These are phyloP conservation scores for Leptopilina boulardi DNA, from an alignment of 1,140 invertebrate species.

Conservation along the genomic window DNA sequence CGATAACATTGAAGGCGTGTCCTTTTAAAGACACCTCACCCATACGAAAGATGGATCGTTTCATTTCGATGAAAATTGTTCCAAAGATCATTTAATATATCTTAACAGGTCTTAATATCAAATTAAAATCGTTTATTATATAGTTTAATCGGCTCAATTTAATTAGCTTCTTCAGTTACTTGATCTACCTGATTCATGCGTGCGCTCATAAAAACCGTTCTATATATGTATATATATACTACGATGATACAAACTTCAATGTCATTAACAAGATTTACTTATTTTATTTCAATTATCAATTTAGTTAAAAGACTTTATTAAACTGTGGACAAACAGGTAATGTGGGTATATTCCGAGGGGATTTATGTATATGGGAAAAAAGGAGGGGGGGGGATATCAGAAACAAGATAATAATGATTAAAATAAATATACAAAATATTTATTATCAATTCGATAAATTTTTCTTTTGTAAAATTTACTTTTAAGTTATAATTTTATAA, in stretches of 20 bases:
- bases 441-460: neutral
- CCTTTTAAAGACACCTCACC: slow-evolving; percentile 12
- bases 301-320: slow-evolving; percentile 6
- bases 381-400: neutral
- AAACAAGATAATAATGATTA: neutral
- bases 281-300: slow-evolving; percentile 18
- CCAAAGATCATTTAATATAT: slow-evolving; percentile 24
- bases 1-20: slow-evolving; percentile 32
- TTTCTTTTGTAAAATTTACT: too few relatives aligned
- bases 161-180: slow-evolving; percentile 17
- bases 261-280: slow-evolving; percentile 15
- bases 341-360: neutral
- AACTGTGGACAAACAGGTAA: neutral
- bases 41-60: slow-evolving; percentile 8
- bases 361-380: neutral
- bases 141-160: slow-evolving; percentile 26
- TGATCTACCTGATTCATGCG: neutral
- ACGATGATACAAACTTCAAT: neutral
- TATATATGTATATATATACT: neutral
- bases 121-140: slow-evolving; percentile 14
- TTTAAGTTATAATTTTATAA: too few relatives aligned
- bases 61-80: slow-evolving; percentile 18
- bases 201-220: neutral
- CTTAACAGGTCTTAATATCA: slow-evolving; percentile 2
- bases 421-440: neutral